A percentile compares a stretch with the other conserved stretches of the same genome.
Conservation (phyloP, 1,140 invertebrate genomes). For the Eurosta solidaginis region DNA sequence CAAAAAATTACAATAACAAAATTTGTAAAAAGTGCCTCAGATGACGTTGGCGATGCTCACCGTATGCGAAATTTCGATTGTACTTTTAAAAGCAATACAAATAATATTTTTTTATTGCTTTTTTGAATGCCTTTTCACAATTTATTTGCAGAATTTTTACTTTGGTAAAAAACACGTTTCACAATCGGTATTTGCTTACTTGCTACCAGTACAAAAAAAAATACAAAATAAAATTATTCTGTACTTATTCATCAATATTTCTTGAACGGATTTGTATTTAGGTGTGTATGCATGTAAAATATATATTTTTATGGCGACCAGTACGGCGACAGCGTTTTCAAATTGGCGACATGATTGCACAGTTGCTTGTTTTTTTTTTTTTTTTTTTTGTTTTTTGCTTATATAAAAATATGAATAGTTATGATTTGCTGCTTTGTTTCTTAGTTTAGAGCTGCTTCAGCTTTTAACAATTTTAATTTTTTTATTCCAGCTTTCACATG, state of each 20-base stretch:
- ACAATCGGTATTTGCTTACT: no score
- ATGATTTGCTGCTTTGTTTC: no score
- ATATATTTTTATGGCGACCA: not conserved
- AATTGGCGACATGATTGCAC: not conserved
- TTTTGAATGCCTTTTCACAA: no score
- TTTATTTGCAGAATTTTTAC: no score
- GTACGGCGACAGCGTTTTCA: not conserved
- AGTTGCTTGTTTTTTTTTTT: not conserved
- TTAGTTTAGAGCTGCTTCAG: not conserved
- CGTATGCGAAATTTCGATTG: not conserved
- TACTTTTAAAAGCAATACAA: no score
- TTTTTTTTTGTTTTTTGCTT: not conserved
- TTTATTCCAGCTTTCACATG: conserved; percentile 5
- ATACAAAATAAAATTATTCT: no score
- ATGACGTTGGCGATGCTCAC: not conserved
- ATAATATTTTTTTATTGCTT: no score
- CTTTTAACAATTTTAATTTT: not conserved
- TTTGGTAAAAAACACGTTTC: no score
- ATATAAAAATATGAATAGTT: not conserved
- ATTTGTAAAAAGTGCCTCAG: not conserved
- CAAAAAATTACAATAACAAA: not conserved
- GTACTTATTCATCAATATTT: no score
- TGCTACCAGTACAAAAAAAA: no score
- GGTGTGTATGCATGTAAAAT: not conserved
- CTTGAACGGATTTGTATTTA: no score